A percentile compares a stretch with the other conserved stretches of the same genome.
phyloP scores from a whole-genome alignment of 2,797 vertebrate species.

The Paguma larvata region DNA sequence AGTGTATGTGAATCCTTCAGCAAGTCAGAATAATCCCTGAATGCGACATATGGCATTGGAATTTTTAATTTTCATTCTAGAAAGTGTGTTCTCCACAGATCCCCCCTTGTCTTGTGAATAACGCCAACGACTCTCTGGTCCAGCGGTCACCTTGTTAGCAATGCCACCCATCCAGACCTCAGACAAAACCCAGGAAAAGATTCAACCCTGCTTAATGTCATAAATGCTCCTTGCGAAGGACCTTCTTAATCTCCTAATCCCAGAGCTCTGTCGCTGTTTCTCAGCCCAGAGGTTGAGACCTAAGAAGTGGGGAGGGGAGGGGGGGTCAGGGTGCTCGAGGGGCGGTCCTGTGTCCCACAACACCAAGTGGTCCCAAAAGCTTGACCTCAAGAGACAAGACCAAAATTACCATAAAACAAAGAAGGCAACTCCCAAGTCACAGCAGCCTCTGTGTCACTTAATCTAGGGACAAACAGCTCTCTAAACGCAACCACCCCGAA shows the following conservation, averaged over 20 bases:
- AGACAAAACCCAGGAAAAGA: not conserved
- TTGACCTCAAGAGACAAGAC: not conserved
- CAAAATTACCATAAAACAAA: not conserved
- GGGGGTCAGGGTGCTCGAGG: not conserved
- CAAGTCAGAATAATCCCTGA: not conserved
- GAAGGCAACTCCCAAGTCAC: not conserved
- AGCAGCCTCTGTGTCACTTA: not conserved
- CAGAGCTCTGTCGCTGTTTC: not conserved
- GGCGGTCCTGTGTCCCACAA: not conserved
- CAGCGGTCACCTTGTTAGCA: not conserved
- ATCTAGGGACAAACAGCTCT: not conserved
- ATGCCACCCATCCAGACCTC: not conserved
- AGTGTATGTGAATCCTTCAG: not conserved
- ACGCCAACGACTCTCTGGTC: not conserved
- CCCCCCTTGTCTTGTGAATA: not conserved
- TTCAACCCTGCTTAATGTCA: not conserved
- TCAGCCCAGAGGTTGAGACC: not conserved
- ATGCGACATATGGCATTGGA: accelerated
- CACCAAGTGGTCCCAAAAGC: not conserved
- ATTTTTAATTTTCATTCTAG: not conserved
- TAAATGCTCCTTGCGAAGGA: not conserved
- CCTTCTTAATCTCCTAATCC: not conserved
- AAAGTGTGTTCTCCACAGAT: not conserved
- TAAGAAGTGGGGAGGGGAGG: not conserved
- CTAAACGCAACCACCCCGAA: not conserved